Evolutionary conservation across 2,888 invertebrate species (phyloP).

Genomic region (Torymus aiolomorphi): DNA sequence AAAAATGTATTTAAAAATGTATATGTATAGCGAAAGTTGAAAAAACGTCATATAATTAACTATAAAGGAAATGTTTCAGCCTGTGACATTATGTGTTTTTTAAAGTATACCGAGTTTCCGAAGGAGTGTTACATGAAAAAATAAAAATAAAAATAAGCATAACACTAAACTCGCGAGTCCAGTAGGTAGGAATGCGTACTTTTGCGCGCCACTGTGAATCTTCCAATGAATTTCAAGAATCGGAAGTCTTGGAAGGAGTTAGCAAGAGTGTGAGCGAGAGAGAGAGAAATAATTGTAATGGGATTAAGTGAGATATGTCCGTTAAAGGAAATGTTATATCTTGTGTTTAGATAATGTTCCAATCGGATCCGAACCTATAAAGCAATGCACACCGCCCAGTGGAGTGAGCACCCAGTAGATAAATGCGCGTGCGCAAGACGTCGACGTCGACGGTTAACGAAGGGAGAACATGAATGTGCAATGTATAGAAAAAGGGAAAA

Average conservation of each 20-base stretch:
- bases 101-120: constrained; percentile 27
- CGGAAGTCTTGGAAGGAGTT: too few species aligned
- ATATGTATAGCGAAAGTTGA: constrained; percentile 12
- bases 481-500: too few species aligned
- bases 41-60: constrained; percentile 10
- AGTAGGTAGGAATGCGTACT: constrained; percentile 33
- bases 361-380: constrained; percentile 38
- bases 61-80: constrained; percentile 11
- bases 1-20: constrained; percentile 19
- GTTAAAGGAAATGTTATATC: constrained; percentile 5
- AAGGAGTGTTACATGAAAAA: background rate
- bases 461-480: too few species aligned
- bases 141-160: background rate
- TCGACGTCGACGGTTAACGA: too few species aligned
- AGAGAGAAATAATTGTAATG: background rate
- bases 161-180: constrained; percentile 28
- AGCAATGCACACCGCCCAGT: constrained; percentile 53
- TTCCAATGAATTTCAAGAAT: constrained; percentile 1
- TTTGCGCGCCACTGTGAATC: constrained; percentile 34
- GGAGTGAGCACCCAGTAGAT: constrained; percentile 32
- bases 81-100: constrained; percentile 44
- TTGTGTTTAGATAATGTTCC: constrained; percentile 31
- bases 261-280: too few species aligned
- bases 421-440: background rate
- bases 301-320: background rate